Percentiles rank a stretch among this genome's conserved stretches.
Evolutionary conservation across 2,113 vertebrate genomes (phyloP).

Genomic region (Pollachius pollachius): DNA sequence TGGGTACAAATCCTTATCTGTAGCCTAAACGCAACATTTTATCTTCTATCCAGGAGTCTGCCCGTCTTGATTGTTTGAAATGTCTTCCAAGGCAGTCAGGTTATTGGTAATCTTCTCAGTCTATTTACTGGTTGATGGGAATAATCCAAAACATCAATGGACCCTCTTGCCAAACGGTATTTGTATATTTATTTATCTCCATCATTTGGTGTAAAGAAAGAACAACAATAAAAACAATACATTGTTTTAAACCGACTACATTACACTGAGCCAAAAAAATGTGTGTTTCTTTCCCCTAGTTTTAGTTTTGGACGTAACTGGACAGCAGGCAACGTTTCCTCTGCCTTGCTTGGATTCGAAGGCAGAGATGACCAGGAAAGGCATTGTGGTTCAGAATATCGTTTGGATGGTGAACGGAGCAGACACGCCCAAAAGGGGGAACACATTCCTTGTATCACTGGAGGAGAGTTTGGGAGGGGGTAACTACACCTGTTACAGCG

Average conservation of each 20-base stretch:
- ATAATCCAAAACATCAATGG: constrained; percentile 35
- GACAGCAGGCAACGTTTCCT: constrained; percentile 11
- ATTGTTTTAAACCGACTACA: background rate
- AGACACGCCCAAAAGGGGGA: constrained; percentile 39
- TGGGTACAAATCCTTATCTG: too few species aligned
- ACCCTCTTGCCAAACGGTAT: constrained; percentile 54
- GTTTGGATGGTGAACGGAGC: constrained; percentile 50
- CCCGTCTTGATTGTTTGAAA: too few species aligned
- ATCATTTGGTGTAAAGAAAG: background rate
- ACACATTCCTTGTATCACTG: constrained; percentile 33
- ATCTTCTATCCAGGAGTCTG: too few species aligned
- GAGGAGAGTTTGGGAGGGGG: constrained; percentile 56
- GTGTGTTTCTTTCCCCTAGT: constrained; percentile 31
- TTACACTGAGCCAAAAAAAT: too few species aligned
- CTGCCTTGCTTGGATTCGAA: constrained; percentile 45
- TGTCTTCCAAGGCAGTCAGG: too few species aligned
- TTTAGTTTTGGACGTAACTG: constrained; percentile 57
- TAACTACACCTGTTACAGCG: constrained; percentile 60
- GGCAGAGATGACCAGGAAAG: constrained; percentile 1
- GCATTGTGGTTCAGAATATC: constrained; percentile 25
- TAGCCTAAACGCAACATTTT: too few species aligned
- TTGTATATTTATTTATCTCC: background rate
- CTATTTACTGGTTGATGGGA: constrained; percentile 23
- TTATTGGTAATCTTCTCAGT: constrained; percentile 17
- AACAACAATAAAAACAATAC: background rate